Evolutionary conservation across 2,797 vertebrate genomes (phyloP).

Genomic region (Gouania willdenowi): DNA sequence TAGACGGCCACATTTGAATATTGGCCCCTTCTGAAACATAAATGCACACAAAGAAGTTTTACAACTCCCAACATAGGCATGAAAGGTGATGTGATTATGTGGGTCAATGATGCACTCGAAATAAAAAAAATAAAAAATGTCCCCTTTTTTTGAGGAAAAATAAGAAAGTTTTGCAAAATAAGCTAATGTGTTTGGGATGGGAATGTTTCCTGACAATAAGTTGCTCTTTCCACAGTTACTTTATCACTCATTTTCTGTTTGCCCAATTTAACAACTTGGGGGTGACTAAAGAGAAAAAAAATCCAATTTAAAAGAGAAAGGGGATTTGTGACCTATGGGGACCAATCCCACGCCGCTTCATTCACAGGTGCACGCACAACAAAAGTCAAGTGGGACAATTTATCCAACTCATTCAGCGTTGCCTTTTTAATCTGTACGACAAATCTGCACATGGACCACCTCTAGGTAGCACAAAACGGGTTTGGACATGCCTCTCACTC

Average conservation of each 20-base stretch:
- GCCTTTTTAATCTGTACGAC: conserved; percentile 88
- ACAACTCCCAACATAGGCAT: no score
- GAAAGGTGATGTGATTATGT: no score
- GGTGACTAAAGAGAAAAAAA: conserved; percentile 65
- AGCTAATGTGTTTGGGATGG: no score
- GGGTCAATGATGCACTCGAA: no score
- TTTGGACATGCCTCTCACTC: conserved; percentile 92
- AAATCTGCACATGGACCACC: conserved; percentile 89
- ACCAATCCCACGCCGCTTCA: conserved; percentile 72
- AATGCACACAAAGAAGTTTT: neutral
- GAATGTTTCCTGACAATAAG: no score
- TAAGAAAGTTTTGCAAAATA: no score
- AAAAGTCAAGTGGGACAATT: conserved; percentile 78
- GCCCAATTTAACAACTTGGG: conserved; percentile 63
- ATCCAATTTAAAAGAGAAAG: conserved; percentile 33
- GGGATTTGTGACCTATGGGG: conserved; percentile 63
- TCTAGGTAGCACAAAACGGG: conserved; percentile 86
- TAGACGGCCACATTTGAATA: conserved; percentile 80
- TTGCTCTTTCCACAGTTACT: conserved; percentile 40
- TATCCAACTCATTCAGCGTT: conserved; percentile 79
- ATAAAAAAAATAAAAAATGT: no score
- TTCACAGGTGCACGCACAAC: conserved; percentile 76
- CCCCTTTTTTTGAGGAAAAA: no score
- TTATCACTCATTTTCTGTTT: conserved; percentile 39
- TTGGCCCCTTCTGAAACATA: conserved; percentile 54